Evolutionary conservation across 2,888 invertebrate genomes (phyloP).

Genomic region (Drosophila longiperda): DNA sequence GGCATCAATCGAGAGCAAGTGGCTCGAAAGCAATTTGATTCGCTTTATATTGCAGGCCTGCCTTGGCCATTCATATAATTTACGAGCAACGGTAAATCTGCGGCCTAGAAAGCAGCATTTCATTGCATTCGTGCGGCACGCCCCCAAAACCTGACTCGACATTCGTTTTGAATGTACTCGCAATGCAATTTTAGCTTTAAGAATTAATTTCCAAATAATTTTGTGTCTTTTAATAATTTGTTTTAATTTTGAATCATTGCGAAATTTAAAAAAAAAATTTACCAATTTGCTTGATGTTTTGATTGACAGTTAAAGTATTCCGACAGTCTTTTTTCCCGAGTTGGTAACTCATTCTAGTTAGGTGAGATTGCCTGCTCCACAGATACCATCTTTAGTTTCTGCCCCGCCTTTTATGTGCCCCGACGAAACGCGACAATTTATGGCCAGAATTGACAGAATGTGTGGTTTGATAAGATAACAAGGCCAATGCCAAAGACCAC

Average conservation of each 20-base stretch:
- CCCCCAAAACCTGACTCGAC: slow-evolving; percentile 4
- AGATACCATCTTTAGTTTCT: slow-evolving; percentile 44
- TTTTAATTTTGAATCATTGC: background rate
- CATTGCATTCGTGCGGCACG: slow-evolving; percentile 13
- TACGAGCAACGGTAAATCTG: slow-evolving; percentile 40
- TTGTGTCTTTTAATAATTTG: background rate
- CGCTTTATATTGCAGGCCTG: slow-evolving; percentile 1
- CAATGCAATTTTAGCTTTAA: background rate
- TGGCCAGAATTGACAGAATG: slow-evolving; percentile 16
- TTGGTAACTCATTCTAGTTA: slow-evolving; percentile 3
- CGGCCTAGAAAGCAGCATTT: slow-evolving; percentile 12
- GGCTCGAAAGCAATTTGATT: slow-evolving; percentile 8
- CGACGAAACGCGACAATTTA: slow-evolving; percentile 41
- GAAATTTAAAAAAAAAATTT: background rate
- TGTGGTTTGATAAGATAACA: slow-evolving; percentile 48
- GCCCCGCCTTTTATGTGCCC: slow-evolving; percentile 41
- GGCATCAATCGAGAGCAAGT: slow-evolving; percentile 34
- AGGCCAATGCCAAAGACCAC: slow-evolving; percentile 26
- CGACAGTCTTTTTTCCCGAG: background rate
- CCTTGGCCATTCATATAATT: slow-evolving; percentile 31
- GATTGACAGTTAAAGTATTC: slow-evolving; percentile 19
- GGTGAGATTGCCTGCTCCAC: background rate
- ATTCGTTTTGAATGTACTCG: background rate
- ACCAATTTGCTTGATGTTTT: slow-evolving; percentile 1
- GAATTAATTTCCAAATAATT: too few relatives aligned